phyloP scores from a whole-genome alignment of 2,888 invertebrate genomes.

The Chymomyza amoena region DNA sequence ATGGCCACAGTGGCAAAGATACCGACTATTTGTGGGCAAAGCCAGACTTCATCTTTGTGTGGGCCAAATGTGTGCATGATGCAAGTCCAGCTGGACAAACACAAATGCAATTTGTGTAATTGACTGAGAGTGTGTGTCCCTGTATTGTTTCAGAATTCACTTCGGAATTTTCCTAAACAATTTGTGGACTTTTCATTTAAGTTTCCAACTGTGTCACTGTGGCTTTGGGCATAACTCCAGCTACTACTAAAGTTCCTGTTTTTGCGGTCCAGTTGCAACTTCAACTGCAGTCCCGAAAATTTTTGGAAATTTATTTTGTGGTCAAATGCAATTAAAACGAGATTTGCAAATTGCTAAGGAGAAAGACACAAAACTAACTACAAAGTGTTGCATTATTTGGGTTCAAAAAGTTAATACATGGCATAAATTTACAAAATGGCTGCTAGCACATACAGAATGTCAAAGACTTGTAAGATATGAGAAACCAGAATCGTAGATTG shows the following conservation, averaged over 20 bases:
- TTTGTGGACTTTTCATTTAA: neutral
- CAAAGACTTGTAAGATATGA: too few species aligned
- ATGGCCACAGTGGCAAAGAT: too few species aligned
- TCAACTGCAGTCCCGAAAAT: constrained; percentile 2
- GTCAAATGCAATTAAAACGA: constrained; percentile 70
- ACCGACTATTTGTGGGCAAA: too few species aligned
- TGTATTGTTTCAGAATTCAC: constrained; percentile 40
- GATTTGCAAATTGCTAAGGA: constrained; percentile 45
- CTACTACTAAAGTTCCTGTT: neutral
- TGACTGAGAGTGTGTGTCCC: constrained; percentile 63
- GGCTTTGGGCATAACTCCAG: neutral
- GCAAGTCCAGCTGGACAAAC: constrained; percentile 49
- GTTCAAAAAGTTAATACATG: constrained; percentile 8
- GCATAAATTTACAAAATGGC: neutral
- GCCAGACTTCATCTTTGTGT: neutral
- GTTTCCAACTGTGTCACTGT: neutral
- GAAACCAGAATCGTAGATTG: too few species aligned
- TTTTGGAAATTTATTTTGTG: constrained; percentile 57
- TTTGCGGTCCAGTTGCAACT: neutral
- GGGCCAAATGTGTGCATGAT: constrained; percentile 24
- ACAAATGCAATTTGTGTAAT: constrained; percentile 70
- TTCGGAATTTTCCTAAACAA: constrained; percentile 14
- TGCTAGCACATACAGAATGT: neutral
- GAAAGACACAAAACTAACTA: neutral
- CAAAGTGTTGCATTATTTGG: constrained; percentile 14